These are phyloP conservation scores for Drosophila meridiana DNA, from an alignment of 2,888 invertebrate species.

Conservation along the genomic window DNA sequence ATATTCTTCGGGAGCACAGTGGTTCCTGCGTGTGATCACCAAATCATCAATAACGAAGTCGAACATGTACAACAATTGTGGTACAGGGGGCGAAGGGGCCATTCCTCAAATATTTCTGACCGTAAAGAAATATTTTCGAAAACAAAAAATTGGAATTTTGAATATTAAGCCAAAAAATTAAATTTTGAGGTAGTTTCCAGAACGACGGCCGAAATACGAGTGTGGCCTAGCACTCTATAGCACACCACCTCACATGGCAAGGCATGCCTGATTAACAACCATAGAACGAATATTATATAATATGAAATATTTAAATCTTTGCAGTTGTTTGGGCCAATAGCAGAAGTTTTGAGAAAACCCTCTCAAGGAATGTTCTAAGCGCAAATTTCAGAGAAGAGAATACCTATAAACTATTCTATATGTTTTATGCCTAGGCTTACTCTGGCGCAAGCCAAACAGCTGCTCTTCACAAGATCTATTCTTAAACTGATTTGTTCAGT, in stretches of 20 bases:
- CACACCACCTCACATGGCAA: background rate
- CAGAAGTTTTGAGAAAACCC: too few species aligned
- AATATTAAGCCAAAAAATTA: background rate
- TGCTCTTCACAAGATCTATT: background rate
- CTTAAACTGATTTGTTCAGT: background rate
- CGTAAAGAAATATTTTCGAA: background rate
- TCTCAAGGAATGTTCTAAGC: too few species aligned
- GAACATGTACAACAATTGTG: slow-evolving; percentile 70
- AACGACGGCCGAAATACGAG: background rate
- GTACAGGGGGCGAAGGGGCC: background rate
- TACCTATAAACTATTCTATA: background rate
- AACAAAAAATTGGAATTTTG: background rate
- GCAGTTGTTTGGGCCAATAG: background rate
- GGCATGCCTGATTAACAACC: background rate
- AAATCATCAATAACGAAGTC: slow-evolving; percentile 8
- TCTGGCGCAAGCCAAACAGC: background rate
- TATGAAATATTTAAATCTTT: background rate
- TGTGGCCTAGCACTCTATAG: background rate
- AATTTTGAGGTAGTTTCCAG: background rate
- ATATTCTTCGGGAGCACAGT: slow-evolving; percentile 3
- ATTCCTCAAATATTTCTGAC: slow-evolving; percentile 4
- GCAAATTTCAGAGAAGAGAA: background rate
- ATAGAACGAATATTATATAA: background rate
- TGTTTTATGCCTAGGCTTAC: background rate
- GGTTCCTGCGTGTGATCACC: slow-evolving; percentile 1